phyloP scores from a whole-genome alignment of 92 coral and sea anemone species.

The Nematostella vectensis region DNA sequence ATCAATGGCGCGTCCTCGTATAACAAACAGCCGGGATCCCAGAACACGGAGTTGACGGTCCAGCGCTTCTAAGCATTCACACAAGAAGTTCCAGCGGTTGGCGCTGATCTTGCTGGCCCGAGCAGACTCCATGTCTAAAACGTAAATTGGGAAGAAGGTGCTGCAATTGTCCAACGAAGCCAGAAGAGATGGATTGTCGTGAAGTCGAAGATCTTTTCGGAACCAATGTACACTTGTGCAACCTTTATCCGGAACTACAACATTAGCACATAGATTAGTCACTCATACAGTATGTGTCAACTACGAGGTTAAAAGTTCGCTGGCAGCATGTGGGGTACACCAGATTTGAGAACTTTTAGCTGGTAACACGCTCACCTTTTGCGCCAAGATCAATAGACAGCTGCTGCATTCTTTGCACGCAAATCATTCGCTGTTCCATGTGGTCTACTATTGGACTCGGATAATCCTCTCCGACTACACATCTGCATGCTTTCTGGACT shows the following conservation, averaged over 20 bases:
- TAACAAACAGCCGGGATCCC: constrained; percentile 62
- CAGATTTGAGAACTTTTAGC: too few relatives aligned
- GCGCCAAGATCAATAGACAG: constrained; percentile 6
- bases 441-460: constrained; percentile 58
- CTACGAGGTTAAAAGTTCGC: too few relatives aligned
- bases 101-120: constrained; percentile 40
- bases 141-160: constrained; percentile 58
- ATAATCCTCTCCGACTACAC: constrained; percentile 73
- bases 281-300: too few relatives aligned
- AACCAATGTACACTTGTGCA: constrained; percentile 73
- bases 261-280: too few relatives aligned
- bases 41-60: constrained; percentile 48
- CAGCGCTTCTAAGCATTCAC: constrained; percentile 51
- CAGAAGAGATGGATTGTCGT: constrained; percentile 38
- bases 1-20: constrained; percentile 56
- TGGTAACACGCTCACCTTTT: too few relatives aligned
- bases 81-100: constrained; percentile 28
- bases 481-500: constrained; percentile 45
- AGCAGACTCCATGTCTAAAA: constrained; percentile 55
- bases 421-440: constrained; percentile 42
- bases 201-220: constrained; percentile 54
- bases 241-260: constrained; percentile 34
- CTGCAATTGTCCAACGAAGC: constrained; percentile 49
- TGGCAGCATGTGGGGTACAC: too few relatives aligned
- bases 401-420: constrained; percentile 40